Percentiles rank a stretch among this genome's conserved stretches.
Evolutionary conservation across 2,888 invertebrate species (phyloP).

Genomic region (Clivina fossor): DNA sequence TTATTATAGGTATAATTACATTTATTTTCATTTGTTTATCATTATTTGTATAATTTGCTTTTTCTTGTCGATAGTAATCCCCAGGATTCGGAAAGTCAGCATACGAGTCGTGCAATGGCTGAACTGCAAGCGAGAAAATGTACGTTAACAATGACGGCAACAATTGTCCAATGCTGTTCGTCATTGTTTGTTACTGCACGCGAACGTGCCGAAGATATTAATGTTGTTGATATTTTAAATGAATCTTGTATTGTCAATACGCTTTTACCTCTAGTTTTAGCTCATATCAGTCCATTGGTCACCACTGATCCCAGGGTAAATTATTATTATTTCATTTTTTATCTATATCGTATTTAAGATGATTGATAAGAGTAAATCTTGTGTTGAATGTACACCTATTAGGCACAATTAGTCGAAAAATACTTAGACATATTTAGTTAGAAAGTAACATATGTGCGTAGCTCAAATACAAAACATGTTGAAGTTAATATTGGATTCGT

Average conservation of each 20-base stretch:
- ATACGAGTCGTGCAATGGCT: slow-evolving; percentile 59
- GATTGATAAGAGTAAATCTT: too few relatives aligned
- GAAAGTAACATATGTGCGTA: too few relatives aligned
- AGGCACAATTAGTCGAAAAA: too few relatives aligned
- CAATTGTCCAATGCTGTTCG: slow-evolving; percentile 75
- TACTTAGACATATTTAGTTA: too few relatives aligned
- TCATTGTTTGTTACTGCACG: slow-evolving; percentile 77
- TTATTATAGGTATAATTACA: slow-evolving; percentile 70
- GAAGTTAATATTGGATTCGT: too few relatives aligned
- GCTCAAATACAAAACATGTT: too few relatives aligned
- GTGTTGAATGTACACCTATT: too few relatives aligned
- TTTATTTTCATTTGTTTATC: not conserved
- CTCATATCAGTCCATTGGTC: slow-evolving; percentile 80
- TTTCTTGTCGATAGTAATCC: slow-evolving; percentile 47
- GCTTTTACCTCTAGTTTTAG: slow-evolving; percentile 80
- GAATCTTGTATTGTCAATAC: slow-evolving; percentile 68
- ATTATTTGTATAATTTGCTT: not conserved
- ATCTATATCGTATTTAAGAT: too few relatives aligned
- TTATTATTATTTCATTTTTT: too few relatives aligned
- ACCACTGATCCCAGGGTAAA: slow-evolving; percentile 79
- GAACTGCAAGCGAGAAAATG: slow-evolving; percentile 68
- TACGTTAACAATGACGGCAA: slow-evolving; percentile 74
- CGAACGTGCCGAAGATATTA: slow-evolving; percentile 66
- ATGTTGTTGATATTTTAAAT: slow-evolving; percentile 59
- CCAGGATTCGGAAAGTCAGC: slow-evolving; percentile 53